A percentile compares a stretch with the other conserved stretches of the same genome.
phyloP scores from a whole-genome alignment of 2,797 vertebrate species.

The Austrolebias charrua region DNA sequence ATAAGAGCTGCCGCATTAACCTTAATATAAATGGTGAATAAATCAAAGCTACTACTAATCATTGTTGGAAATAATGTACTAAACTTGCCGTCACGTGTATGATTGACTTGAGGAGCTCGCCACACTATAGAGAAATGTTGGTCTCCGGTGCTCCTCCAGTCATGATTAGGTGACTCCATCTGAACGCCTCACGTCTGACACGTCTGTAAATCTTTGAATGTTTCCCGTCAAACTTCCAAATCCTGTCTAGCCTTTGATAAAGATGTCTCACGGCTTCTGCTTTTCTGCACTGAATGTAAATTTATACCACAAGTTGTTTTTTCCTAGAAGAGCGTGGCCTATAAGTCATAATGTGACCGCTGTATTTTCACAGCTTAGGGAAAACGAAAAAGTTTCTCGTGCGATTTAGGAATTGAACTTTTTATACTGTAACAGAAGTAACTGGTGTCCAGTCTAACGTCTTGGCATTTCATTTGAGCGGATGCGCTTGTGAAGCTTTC shows the following conservation, averaged over 20 bases:
- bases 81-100: slow-evolving; percentile 54
- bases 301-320: slow-evolving; percentile 11
- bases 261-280: slow-evolving; percentile 32
- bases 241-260: slow-evolving; percentile 30
- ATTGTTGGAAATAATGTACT: slow-evolving; percentile 9
- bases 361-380: slow-evolving; percentile 31
- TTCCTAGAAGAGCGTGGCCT: slow-evolving; percentile 36
- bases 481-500: slow-evolving; percentile 11
- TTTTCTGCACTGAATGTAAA: slow-evolving; percentile 57
- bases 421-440: slow-evolving; percentile 40
- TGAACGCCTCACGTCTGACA: slow-evolving; percentile 25
- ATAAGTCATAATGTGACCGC: slow-evolving; percentile 10
- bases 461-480: slow-evolving; percentile 33
- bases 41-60: slow-evolving; percentile 42
- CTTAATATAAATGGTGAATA: slow-evolving; percentile 28
- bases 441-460: slow-evolving; percentile 22
- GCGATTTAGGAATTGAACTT: slow-evolving; percentile 30
- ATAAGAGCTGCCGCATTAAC: slow-evolving; percentile 22
- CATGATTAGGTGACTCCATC: slow-evolving; percentile 62
- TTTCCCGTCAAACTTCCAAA: slow-evolving; percentile 47
- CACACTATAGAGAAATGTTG: neutral
- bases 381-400: slow-evolving; percentile 4
- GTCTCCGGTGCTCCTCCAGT: slow-evolving; percentile 51
- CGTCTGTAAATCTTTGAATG: slow-evolving; percentile 62
- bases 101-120: slow-evolving; percentile 50